Evolutionary conservation across 1,140 invertebrate species (phyloP), one percentile per base, ranked within the genome.

Genomic region (Delia radicum): DNA sequence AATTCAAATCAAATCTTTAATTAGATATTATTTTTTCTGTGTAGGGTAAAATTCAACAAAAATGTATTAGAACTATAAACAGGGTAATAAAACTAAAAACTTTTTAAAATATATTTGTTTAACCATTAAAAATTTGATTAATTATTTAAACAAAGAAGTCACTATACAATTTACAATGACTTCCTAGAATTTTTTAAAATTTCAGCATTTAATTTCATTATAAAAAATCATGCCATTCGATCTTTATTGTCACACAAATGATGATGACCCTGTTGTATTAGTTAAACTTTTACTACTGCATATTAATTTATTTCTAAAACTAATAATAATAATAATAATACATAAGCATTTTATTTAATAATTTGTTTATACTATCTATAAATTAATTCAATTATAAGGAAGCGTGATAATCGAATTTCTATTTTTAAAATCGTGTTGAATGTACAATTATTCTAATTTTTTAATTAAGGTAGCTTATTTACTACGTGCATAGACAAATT

Each of bases 281-380:
- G n/a, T 42, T 42, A 42, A 15, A 42, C 37, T 42, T 0, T 10
- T 42, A 42, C n/a, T n/a, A 42, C n/a, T 42, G 37, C n/a, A 42
- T 42, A 42, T 15, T 10, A 42, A 42, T 12, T 33, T 33, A 33
- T 33, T 10, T 42, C 3, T 42, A 10, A 42, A 42, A 42, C 37
- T 42, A 42, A 42, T 13, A 15, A 8, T n/a, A 42, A 42, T 42
- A 42, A 42, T 42, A 42, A 42, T 42, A 15, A 42, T n/a, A 42
- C 37, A 42, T 10, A 42, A 42, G 3, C 37, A 42, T 42, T 15
- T n/a, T n/a, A n/a, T n/a, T n/a, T 42, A 13, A 42, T 42, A 42
- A 42, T 42, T 42, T 42, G 37, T 42, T 42, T 42, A 42, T 78
- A 87, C 89, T 74, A 42, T 15, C 1, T 15, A 42, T 15, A 15